Conservation (phyloP, 2,797 vertebrate genomes). For the Chloroceryle amazona region DNA sequence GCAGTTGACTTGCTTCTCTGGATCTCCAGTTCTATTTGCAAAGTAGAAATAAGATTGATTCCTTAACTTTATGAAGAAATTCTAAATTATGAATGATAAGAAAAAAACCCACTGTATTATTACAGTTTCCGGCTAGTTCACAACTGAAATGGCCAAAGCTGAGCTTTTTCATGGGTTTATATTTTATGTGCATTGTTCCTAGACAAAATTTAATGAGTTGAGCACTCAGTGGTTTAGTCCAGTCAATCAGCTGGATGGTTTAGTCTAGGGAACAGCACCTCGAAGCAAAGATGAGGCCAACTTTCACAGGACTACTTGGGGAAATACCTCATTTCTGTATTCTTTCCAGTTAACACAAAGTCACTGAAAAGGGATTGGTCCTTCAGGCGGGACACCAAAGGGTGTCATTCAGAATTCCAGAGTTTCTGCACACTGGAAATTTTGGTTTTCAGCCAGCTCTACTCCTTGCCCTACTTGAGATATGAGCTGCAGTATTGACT, state of each 20-base stretch:
- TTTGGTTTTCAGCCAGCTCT: neutral
- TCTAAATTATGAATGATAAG: neutral
- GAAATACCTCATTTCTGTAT: neutral
- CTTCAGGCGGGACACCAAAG: neutral
- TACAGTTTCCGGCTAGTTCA: neutral
- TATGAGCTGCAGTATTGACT: neutral
- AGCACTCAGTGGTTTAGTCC: neutral
- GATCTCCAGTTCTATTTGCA: neutral
- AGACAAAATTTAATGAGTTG: neutral
- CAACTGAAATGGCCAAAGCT: neutral
- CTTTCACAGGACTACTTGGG: neutral
- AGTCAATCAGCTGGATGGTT: neutral
- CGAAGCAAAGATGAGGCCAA: neutral
- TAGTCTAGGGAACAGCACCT: neutral
- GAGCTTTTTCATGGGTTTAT: neutral
- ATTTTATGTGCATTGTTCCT: neutral
- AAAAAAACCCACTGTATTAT: neutral
- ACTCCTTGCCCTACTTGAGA: neutral
- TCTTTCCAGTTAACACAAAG: neutral
- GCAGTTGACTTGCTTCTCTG: neutral
- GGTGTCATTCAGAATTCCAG: neutral
- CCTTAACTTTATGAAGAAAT: neutral
- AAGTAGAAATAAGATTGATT: neutral
- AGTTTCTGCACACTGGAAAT: neutral
- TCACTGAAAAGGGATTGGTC: neutral